Base-by-base conservation (phyloP, 2,888 invertebrate genomes). In the Athetis lepigone region DNA sequence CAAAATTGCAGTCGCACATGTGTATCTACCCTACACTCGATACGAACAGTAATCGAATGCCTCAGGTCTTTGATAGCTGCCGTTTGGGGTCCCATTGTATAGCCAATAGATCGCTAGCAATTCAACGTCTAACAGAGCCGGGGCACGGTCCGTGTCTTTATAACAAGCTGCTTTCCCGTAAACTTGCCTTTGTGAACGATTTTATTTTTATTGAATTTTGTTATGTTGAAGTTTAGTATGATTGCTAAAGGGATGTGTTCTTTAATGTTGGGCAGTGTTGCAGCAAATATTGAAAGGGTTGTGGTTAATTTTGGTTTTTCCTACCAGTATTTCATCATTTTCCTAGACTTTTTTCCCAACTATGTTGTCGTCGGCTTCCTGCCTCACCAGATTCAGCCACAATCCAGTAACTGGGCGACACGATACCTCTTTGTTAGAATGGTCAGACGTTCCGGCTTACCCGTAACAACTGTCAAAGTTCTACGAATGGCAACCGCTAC, bases 1-100 rank as follows among this genome's bases (percentile, higher is more conserved):
- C 8, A 67, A 47, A 39, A 29, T 74, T 9, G 39, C 42, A 42
- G 54, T 58, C 63, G 66, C 45, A 16, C 45, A 43, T 58, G 60
- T 73, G 71, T 40, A 36, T 25, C 54, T 13, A 4, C 16, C 70
- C 25, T 63, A 25, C 23, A 8, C 23, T 47, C 57, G 40, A 58
- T 60, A 46, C 45, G 40, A 16, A 51, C 72, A 52, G 77, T 76
- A 74, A 74, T 74, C 58, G 77, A 74, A 76, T 76, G 72, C 73
- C 73, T 54, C 61, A 61, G 67, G 77, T 77, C 77, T 74, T 70
- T 74, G 77, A 74, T 65, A 45, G 57, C 54, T 37, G 60, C 67
- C 77, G 77, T 71, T 74, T 67, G 58, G 75, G 55, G 58, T 58
- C 45, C 72, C 58, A 76, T 74, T 74, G 74, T 76, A 45, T 29